Evolutionary conservation across 2,113 vertebrate genomes (phyloP).

Genomic region (Cricetomys ansorgei): DNA sequence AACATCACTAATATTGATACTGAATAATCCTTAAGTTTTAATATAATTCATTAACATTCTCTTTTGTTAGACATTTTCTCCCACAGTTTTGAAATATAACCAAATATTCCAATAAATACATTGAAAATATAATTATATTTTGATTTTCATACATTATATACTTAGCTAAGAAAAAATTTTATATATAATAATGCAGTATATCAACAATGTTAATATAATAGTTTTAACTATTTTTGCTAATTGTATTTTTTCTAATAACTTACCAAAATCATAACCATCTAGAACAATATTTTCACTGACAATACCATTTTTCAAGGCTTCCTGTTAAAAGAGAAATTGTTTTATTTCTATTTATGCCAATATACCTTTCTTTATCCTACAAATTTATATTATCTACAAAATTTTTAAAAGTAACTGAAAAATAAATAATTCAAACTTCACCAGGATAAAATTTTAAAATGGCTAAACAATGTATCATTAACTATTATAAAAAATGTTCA

Average conservation of each 20-base stretch:
- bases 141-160: neutral
- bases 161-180: conserved; percentile 13
- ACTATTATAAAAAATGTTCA: conserved; percentile 24
- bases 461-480: conserved; percentile 17
- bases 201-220: neutral
- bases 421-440: neutral
- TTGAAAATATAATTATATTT: neutral
- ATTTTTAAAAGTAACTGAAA: conserved; percentile 24
- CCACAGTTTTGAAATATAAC: neutral
- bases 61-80: neutral
- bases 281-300: conserved; percentile 85
- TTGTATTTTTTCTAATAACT: conserved; percentile 80
- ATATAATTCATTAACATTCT: neutral
- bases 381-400: conserved; percentile 44
- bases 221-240: neutral
- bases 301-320: conserved; percentile 90
- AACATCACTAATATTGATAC: neutral
- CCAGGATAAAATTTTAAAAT: conserved; percentile 38
- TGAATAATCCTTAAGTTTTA: neutral
- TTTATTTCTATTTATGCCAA: conserved; percentile 57
- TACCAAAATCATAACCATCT: conserved; percentile 94
- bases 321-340: conserved; percentile 82
- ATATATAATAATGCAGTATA: neutral
- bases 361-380: conserved; percentile 2
- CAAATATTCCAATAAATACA: neutral